Base-by-base conservation (phyloP, 1,140 invertebrate species). In the Ganaspis sp. region DNA sequence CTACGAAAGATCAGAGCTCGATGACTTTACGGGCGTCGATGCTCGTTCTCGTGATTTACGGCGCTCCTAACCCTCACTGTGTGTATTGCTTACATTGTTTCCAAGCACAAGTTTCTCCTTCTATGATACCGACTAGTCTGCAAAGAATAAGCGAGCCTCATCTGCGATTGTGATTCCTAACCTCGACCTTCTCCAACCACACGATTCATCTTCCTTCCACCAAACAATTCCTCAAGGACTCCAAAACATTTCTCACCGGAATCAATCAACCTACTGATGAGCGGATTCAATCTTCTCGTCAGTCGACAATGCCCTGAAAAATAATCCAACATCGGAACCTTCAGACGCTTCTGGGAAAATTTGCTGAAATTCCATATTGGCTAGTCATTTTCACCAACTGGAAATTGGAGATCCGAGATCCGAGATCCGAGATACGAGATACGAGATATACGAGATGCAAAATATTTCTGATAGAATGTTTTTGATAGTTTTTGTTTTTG, bases 41-140 rank as follows among this genome's bases (percentile, higher is more conserved):
- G 86, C 88, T 88, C 87, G 87, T 89, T 88, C 81, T 77, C 80
- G 82, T 89, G 87, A 89, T 88, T 89, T 89, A 89, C 83, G 86
- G 75, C 80, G 77, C 83, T 78, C 84, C 86, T 87, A 88, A 89
- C 87, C 85, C 86, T 88, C 85, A 81, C 80, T 82, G 81, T 80
- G 80, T 81, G 54, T 53, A 71, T 42, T 82, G 82, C 77, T 81
- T 80, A 87, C 86, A 87, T 87, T 88, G 87, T 87, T 85, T 86
- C 81, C 58, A 12, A 29, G 58, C 58, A 64, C 11, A 26, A 64
- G 72, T 80, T 78, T 84, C 74, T 78, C 81, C 80, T 84, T 83
- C 74, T 80, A 81, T 78, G 79, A 64, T 69, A 74, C 81, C 76
- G 70, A 53, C 37, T 80, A 64, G 15, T n/a, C 9, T 64, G 23